Evolutionary conservation across 2,797 vertebrate genomes (phyloP).

Genomic region (Setipinna tenuifilis): DNA sequence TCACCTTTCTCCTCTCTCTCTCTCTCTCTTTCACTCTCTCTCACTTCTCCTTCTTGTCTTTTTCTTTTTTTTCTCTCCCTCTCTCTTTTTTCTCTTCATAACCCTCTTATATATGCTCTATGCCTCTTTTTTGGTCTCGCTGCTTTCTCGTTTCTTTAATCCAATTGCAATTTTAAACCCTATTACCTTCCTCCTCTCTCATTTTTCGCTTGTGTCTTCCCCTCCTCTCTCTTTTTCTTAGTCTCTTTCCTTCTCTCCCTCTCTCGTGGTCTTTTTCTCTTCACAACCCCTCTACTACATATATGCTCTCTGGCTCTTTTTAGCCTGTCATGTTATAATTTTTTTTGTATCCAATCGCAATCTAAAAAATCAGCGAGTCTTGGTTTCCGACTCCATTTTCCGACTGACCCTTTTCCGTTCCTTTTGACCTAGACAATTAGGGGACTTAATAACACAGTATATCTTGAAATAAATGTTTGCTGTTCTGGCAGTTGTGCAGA

Average conservation of each 20-base stretch:
- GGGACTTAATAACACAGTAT: constrained; percentile 31
- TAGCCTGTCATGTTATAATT: background rate
- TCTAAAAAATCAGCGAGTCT: background rate
- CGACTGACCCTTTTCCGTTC: constrained; percentile 13
- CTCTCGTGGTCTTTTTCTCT: background rate
- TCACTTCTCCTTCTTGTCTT: constrained; percentile 28
- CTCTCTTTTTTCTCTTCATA: constrained; percentile 20
- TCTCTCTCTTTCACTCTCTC: constrained; percentile 39
- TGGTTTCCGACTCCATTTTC: constrained; percentile 5
- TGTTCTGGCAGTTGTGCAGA: background rate
- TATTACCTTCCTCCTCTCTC: too few relatives aligned
- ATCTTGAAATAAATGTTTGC: constrained; percentile 29
- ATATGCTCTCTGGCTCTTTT: background rate
- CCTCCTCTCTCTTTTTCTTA: too few relatives aligned
- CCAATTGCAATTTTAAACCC: background rate
- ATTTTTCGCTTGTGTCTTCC: too few relatives aligned
- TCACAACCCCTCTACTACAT: background rate
- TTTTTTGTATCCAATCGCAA: background rate
- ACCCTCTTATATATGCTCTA: background rate
- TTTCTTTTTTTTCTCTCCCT: background rate
- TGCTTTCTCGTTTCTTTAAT: background rate
- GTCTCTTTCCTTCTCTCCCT: constrained; percentile 38
- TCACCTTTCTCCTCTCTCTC: constrained; percentile 44
- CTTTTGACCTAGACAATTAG: constrained; percentile 33
- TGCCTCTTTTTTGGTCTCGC: background rate